phyloP scores from a whole-genome alignment of 1,140 invertebrate genomes.

The Euborellia annulipes region DNA sequence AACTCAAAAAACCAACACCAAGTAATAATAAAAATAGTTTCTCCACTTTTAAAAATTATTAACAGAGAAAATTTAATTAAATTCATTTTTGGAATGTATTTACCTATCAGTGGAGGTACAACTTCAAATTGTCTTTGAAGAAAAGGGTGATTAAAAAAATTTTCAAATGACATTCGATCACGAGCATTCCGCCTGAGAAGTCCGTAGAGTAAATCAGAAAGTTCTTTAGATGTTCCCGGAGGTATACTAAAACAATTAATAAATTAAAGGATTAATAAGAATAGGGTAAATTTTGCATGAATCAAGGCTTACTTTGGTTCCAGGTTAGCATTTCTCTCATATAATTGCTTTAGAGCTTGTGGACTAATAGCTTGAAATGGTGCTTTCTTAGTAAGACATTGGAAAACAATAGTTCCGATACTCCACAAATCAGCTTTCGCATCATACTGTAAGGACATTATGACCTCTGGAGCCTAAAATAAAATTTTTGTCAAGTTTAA shows the following conservation, averaged over 20 bases:
- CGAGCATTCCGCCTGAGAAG: conserved; percentile 58
- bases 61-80: too few species aligned
- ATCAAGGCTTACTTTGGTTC: conserved; percentile 58
- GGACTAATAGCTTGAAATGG: conserved; percentile 97
- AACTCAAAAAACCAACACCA: too few species aligned
- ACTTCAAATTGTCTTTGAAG: conserved; percentile 41
- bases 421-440: conserved; percentile 99
- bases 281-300: neutral
- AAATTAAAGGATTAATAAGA: too few species aligned
- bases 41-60: too few species aligned
- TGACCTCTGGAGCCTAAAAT: conserved; percentile 87
- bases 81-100: too few species aligned
- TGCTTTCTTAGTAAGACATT: conserved; percentile 95
- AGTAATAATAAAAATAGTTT: too few species aligned
- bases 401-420: conserved; percentile 96
- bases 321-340: conserved; percentile 92
- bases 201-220: conserved; percentile 61
- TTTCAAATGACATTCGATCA: conserved; percentile 90
- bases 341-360: conserved; percentile 93
- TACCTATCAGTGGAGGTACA: too few species aligned
- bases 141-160: conserved; percentile 86
- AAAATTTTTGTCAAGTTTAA: conserved; percentile 19
- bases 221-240: conserved; percentile 71
- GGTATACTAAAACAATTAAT: conserved; percentile 59
- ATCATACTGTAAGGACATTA: conserved; percentile 98